Evolutionary conservation across 2,797 vertebrate species (phyloP).

Genomic region (Neomorphus geoffroyi): DNA sequence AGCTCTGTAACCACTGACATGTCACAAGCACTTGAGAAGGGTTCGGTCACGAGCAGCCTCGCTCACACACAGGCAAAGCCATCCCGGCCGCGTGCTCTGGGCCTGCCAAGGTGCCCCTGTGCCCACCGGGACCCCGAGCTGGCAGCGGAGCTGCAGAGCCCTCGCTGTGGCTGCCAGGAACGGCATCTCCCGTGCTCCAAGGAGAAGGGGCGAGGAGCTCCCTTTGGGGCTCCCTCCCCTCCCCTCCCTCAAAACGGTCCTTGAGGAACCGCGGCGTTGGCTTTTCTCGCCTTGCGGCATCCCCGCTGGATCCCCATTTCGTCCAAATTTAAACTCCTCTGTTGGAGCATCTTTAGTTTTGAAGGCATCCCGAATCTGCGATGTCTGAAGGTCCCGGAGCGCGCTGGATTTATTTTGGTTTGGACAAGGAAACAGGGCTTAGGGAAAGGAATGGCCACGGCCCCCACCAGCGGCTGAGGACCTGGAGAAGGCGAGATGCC

Average conservation of each 20-base stretch:
- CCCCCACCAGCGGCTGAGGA: background rate
- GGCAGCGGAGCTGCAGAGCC: background rate
- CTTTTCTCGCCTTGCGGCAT: background rate
- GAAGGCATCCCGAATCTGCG: background rate
- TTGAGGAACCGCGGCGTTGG: rapidly evolving
- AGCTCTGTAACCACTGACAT: conserved; percentile 43
- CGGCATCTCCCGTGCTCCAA: background rate
- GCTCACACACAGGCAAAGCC: background rate
- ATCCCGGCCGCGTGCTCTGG: background rate
- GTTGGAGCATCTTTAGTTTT: rapidly evolving
- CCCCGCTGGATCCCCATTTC: background rate
- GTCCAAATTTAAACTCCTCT: background rate
- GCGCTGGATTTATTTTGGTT: background rate
- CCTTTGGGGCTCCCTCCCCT: background rate
- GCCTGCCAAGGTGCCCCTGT: background rate
- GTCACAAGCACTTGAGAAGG: conserved; percentile 69
- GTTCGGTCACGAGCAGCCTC: conserved; percentile 61
- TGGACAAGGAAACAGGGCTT: background rate
- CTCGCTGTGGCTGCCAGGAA: background rate
- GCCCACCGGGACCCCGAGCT: background rate
- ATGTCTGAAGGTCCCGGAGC: rapidly evolving
- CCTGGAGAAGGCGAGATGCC: background rate
- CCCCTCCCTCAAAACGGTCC: background rate
- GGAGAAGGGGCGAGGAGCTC: background rate
- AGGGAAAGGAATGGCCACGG: background rate